Evolutionary conservation across 2,888 invertebrate genomes (phyloP).

Genomic region (Sphecodes monilicornis): DNA sequence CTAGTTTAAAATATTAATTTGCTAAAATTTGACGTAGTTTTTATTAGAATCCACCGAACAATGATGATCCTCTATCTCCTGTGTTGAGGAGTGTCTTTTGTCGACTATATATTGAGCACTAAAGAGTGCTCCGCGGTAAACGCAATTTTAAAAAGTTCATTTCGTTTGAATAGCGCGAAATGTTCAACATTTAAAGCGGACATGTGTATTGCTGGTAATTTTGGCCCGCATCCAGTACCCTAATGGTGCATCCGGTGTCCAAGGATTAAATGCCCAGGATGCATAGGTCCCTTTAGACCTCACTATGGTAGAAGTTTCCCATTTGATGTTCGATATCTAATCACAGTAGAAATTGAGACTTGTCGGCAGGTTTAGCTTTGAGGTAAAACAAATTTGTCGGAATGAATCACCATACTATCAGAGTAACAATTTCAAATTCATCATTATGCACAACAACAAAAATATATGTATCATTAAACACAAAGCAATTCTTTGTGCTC

Average conservation of each 20-base stretch:
- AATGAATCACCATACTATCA: background rate
- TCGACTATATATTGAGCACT: no score
- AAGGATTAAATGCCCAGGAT: constrained; percentile 7
- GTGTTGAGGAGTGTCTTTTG: no score
- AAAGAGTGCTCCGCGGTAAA: no score
- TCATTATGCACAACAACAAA: no score
- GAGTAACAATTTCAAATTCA: no score
- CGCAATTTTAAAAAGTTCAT: background rate
- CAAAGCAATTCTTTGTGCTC: background rate
- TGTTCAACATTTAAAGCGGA: background rate
- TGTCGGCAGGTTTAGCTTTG: background rate
- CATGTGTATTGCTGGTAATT: background rate
- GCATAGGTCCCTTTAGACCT: background rate
- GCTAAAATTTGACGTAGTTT: no score
- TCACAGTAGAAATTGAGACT: background rate
- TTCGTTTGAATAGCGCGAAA: background rate
- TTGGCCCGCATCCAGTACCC: background rate
- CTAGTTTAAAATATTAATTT: no score
- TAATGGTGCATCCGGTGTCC: background rate
- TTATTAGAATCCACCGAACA: no score
- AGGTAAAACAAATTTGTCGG: background rate
- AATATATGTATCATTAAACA: no score
- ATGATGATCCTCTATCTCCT: no score
- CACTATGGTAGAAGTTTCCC: background rate
- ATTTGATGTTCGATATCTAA: background rate